Conservation (phyloP, 2,888 invertebrate species). For the Polyommatus icarus region DNA sequence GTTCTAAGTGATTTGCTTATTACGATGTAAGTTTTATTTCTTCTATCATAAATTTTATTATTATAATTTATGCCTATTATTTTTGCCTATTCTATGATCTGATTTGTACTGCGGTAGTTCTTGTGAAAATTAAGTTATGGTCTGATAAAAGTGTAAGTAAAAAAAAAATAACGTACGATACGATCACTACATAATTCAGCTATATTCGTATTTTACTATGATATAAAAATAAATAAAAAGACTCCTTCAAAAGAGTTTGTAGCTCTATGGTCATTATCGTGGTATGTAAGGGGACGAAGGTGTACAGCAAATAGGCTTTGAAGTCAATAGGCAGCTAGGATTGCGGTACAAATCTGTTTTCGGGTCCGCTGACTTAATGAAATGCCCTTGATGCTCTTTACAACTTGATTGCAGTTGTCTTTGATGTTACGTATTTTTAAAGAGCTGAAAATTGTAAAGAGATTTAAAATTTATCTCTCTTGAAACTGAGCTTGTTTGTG, state of each 20-base stretch:
- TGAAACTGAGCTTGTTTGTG: background rate
- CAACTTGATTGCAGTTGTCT: slow-evolving; percentile 32
- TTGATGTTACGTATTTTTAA: slow-evolving; percentile 21
- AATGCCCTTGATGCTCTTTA: slow-evolving; percentile 44
- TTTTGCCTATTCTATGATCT: background rate
- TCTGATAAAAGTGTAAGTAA: too few relatives aligned
- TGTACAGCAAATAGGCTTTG: slow-evolving; percentile 57
- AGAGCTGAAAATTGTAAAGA: background rate
- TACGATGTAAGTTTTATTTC: background rate
- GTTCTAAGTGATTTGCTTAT: background rate
- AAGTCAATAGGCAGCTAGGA: slow-evolving; percentile 46
- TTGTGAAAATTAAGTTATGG: too few relatives aligned
- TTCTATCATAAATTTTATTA: background rate
- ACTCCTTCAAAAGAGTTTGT: slow-evolving; percentile 26
- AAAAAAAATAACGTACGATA: too few relatives aligned
- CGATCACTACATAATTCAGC: too few relatives aligned
- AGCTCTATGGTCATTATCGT: slow-evolving; percentile 45
- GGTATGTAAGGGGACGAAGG: slow-evolving; percentile 52
- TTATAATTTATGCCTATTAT: background rate
- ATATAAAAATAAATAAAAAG: background rate
- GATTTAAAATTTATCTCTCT: background rate
- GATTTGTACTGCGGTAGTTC: too few relatives aligned
- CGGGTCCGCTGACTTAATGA: slow-evolving; percentile 57
- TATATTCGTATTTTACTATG: too few relatives aligned
- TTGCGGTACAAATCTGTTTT: slow-evolving; percentile 54